phyloP scores from a whole-genome alignment of 1,140 invertebrate species.

The Copidosoma floridanum region DNA sequence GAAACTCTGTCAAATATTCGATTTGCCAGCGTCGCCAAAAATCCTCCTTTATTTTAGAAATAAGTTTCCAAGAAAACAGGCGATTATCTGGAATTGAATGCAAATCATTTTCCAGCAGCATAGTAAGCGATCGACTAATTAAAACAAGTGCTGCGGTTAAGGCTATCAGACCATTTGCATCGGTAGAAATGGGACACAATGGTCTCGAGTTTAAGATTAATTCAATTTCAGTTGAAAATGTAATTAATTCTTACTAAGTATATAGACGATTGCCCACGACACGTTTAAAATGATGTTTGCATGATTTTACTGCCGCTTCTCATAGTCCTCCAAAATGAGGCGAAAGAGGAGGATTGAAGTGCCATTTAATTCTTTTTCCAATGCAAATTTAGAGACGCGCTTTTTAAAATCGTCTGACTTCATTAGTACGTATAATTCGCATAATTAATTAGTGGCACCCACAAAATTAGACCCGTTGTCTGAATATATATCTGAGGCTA shows the following conservation, averaged over 20 bases:
- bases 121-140: conserved; percentile 26
- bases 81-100: conserved; percentile 13
- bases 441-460: too few relatives aligned
- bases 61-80: conserved; percentile 24
- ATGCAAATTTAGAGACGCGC: conserved; percentile 35
- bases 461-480: too few relatives aligned
- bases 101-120: conserved; percentile 24
- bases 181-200: not conserved
- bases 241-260: conserved; percentile 18
- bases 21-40: conserved; percentile 28
- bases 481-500: too few relatives aligned
- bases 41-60: conserved; percentile 13
- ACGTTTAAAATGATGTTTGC: conserved; percentile 34
- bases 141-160: conserved; percentile 34
- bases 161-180: conserved; percentile 13
- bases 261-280: conserved; percentile 22
- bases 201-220: too few relatives aligned
- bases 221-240: conserved; percentile 21
- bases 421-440: too few relatives aligned
- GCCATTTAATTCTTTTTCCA: conserved; percentile 23
- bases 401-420: conserved; percentile 31
- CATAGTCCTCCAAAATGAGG: too few relatives aligned
- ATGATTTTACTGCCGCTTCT: conserved; percentile 19
- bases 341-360: conserved; percentile 12
- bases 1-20: conserved; percentile 26